Evolutionary conservation across 2,888 invertebrate genomes (phyloP).

Genomic region (Drosophila algonquin): DNA sequence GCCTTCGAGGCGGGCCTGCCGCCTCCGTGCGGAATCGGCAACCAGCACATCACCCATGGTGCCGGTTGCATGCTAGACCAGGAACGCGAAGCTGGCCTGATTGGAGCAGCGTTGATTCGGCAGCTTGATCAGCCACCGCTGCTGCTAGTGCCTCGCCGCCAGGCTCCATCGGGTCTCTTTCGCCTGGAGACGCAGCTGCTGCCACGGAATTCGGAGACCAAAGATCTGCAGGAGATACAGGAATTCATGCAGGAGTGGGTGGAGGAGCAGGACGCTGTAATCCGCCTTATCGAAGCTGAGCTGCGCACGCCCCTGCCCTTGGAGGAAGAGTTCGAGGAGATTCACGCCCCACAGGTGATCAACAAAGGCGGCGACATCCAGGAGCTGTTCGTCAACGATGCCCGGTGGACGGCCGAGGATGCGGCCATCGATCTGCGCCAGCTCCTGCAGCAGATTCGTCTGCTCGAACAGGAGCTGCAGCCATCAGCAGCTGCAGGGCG

Average conservation of each 20-base stretch:
- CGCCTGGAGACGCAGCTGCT: slow-evolving; percentile 76
- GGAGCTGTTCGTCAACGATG: slow-evolving; percentile 73
- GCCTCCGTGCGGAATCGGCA: slow-evolving; percentile 73
- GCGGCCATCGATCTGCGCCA: slow-evolving; percentile 61
- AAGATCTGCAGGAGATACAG: slow-evolving; percentile 78
- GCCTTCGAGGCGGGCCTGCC: slow-evolving; percentile 81
- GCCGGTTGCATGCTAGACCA: slow-evolving; percentile 81
- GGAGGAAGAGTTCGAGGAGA: slow-evolving; percentile 20
- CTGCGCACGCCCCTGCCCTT: slow-evolving; percentile 4
- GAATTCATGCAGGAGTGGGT: slow-evolving; percentile 74
- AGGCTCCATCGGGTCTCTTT: slow-evolving; percentile 81
- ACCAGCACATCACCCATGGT: slow-evolving; percentile 63
- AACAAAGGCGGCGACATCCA: slow-evolving; percentile 64
- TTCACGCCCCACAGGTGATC: slow-evolving; percentile 65
- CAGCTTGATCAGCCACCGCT: slow-evolving; percentile 65
- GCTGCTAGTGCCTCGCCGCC: slow-evolving; percentile 80
- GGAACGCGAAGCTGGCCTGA: slow-evolving; percentile 76
- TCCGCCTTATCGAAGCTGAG: slow-evolving; percentile 38
- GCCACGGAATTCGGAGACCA: slow-evolving; percentile 76
- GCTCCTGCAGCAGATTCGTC: slow-evolving; percentile 69
- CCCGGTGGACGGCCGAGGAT: slow-evolving; percentile 76
- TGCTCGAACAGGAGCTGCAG: slow-evolving; percentile 57
- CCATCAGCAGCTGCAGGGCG: slow-evolving; percentile 52
- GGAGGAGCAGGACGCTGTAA: slow-evolving; percentile 72
- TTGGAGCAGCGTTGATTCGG: slow-evolving; percentile 76